These are phyloP conservation scores for Myzus persicae DNA, from an alignment of 1,140 invertebrate species.

Conservation along the genomic window DNA sequence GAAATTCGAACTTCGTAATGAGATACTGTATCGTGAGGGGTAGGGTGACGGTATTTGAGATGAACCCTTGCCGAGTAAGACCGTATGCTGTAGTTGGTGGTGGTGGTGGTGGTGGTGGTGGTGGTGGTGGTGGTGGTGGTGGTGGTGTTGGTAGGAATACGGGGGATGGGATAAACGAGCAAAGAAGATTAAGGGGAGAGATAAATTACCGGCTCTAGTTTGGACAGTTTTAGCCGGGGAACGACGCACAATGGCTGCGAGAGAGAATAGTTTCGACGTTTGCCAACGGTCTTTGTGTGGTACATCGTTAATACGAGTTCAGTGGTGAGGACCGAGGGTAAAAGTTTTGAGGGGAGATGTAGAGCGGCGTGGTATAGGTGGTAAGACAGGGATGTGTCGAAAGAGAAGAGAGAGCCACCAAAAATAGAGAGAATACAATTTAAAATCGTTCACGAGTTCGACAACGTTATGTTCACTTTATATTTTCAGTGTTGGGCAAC, in stretches of 20 bases:
- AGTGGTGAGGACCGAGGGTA: no score
- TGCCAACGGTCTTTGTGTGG: not conserved
- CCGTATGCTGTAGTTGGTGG: not conserved
- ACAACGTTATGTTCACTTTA: not conserved
- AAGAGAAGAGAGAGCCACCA: not conserved
- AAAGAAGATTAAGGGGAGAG: not conserved
- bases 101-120: no score
- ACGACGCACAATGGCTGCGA: no score
- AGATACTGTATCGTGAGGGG: no score
- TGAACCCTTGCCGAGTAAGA: not conserved
- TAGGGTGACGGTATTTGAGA: not conserved
- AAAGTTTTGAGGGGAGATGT: not conserved
- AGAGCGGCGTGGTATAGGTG: not conserved
- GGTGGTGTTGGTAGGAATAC: not conserved
- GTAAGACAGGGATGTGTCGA: not conserved
- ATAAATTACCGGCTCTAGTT: constrained; percentile 13
- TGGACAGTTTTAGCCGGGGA: not conserved
- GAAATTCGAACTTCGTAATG: not conserved
- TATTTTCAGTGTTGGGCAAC: constrained; percentile 48
- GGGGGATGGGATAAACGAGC: not conserved
- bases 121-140: not conserved
- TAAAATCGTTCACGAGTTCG: not conserved
- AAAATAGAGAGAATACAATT: not conserved
- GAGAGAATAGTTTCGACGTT: not conserved
- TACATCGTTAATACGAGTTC: not conserved